A percentile compares a stretch with the other conserved stretches of the same genome.
Evolutionary conservation across 1,140 invertebrate genomes (phyloP).

Genomic region (Lineus longissimus): DNA sequence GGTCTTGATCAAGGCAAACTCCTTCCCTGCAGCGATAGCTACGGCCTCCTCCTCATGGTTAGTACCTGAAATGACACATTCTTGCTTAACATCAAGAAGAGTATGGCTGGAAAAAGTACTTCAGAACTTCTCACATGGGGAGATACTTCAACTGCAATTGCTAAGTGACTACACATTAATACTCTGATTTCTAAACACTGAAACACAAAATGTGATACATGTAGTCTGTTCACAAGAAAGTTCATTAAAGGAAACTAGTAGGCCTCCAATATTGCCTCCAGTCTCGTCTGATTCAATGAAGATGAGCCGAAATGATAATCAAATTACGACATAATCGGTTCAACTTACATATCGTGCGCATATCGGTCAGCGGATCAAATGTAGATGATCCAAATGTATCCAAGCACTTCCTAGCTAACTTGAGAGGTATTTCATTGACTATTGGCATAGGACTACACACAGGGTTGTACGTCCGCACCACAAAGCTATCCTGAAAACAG

Average conservation of each 20-base stretch:
- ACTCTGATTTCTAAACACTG: too few species aligned
- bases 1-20: constrained; percentile 77
- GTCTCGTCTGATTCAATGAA: too few species aligned
- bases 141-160: not conserved
- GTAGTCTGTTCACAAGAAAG: too few species aligned
- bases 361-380: constrained; percentile 65
- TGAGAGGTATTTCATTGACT: constrained; percentile 68
- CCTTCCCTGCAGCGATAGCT: constrained; percentile 71
- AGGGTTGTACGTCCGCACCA: constrained; percentile 73
- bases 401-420: constrained; percentile 74
- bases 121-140: constrained; percentile 11
- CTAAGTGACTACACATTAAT: too few species aligned
- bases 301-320: too few species aligned
- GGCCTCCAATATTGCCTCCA: too few species aligned
- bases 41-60: constrained; percentile 67
- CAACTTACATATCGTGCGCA: constrained; percentile 42
- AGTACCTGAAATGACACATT: constrained; percentile 29
- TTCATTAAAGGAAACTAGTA: too few species aligned
- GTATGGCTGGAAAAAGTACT: constrained; percentile 9
- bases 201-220: too few species aligned
- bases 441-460: constrained; percentile 53
- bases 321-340: too few species aligned
- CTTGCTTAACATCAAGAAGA: constrained; percentile 8
- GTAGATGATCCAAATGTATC: constrained; percentile 69
- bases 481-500: constrained; percentile 70